Evolutionary conservation across 1,140 invertebrate genomes (phyloP).

Genomic region (Brachionus manjavacas): DNA sequence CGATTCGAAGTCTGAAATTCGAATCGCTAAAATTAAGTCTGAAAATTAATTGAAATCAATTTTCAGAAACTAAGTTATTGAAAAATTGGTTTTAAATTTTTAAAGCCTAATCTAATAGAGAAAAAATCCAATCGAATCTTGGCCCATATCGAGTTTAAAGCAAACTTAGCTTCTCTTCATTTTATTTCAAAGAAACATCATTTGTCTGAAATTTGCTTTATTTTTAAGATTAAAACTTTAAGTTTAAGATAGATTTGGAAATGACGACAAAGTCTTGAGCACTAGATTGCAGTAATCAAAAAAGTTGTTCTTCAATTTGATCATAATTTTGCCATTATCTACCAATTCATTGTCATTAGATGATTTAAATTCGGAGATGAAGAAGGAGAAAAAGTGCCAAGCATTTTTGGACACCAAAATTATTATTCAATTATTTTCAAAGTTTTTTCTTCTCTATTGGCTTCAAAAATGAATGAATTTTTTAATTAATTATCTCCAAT

Average conservation of each 20-base stretch:
- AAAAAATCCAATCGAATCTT: neutral
- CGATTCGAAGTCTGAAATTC: constrained; percentile 22
- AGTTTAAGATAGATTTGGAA: neutral
- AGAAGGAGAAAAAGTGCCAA: neutral
- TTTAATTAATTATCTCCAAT: neutral
- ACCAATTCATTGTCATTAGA: neutral
- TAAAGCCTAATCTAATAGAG: neutral
- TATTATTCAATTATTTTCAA: constrained; percentile 12
- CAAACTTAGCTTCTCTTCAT: neutral
- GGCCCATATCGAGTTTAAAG: neutral
- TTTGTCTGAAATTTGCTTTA: constrained; percentile 11
- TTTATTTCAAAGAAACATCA: neutral
- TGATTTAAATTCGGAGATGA: neutral
- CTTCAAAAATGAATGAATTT: neutral
- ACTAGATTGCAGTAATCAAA: neutral
- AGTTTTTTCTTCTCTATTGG: neutral
- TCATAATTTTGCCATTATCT: neutral
- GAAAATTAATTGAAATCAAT: constrained; percentile 11
- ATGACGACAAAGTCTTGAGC: neutral
- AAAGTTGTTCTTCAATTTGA: constrained; percentile 16
- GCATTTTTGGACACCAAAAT: constrained; percentile 11
- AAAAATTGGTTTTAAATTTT: constrained; percentile 5
- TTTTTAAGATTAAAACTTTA: neutral
- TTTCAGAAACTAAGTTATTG: constrained; percentile 33
- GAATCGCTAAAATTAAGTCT: neutral